These are phyloP conservation scores for Tenodera sinensis DNA, from an alignment of 2,888 invertebrate species.

Conservation along the genomic window DNA sequence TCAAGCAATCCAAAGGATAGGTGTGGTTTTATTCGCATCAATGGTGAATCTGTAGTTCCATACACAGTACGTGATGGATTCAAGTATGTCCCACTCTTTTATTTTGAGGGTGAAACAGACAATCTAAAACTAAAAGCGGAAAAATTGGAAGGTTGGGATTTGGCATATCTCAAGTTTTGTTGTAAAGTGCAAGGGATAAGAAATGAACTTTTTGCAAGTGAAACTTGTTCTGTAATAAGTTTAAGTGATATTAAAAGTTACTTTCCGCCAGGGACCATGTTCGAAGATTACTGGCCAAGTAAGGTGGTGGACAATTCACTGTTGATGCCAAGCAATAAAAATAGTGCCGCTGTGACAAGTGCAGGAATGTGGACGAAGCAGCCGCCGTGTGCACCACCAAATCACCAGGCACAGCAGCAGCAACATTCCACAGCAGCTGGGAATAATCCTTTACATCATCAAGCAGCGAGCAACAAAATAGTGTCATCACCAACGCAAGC, in stretches of 20 bases:
- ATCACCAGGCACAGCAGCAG: not conserved
- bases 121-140: conserved; percentile 83
- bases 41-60: conserved; percentile 90
- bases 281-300: conserved; percentile 91
- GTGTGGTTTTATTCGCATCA: conserved; percentile 88
- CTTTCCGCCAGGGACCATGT: conserved; percentile 83
- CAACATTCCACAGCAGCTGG: conserved; percentile 5
- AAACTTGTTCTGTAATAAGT: conserved; percentile 86
- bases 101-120: conserved; percentile 83
- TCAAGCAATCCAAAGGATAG: conserved; percentile 66
- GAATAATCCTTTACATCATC: conserved; percentile 33
- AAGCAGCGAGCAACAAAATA: conserved; percentile 67
- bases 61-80: conserved; percentile 79
- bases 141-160: conserved; percentile 85
- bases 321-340: conserved; percentile 54
- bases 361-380: conserved; percentile 35
- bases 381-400: conserved; percentile 31
- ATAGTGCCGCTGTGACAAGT: conserved; percentile 28
- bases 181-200: conserved; percentile 91
- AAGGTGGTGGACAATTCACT: conserved; percentile 81
- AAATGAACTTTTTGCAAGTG: conserved; percentile 86
- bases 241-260: conserved; percentile 86
- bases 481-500: conserved; percentile 56
- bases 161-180: conserved; percentile 89
- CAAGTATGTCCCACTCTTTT: conserved; percentile 88